Conservation (phyloP, 2,888 invertebrate genomes). For the Stenichneumon culpator region DNA sequence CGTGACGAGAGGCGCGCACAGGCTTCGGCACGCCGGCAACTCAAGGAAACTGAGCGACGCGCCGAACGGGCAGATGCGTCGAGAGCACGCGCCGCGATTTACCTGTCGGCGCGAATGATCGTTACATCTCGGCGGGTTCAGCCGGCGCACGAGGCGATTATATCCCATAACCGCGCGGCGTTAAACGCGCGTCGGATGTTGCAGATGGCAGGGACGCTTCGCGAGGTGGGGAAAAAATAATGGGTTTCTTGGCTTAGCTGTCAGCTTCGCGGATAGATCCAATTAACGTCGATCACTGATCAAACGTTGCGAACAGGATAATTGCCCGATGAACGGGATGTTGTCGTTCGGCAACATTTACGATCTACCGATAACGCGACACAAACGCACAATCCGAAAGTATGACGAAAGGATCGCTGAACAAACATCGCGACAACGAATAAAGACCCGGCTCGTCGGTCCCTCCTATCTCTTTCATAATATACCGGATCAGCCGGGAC, state of each 20-base stretch:
- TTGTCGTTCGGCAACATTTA: background rate
- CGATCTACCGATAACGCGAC: background rate
- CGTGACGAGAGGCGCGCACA: slow-evolving; percentile 53
- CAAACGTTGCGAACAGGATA: background rate
- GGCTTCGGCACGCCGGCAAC: slow-evolving; percentile 6
- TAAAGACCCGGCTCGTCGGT: slow-evolving; percentile 4
- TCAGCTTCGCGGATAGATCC: background rate
- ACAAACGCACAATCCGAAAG: background rate
- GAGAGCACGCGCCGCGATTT: slow-evolving; percentile 29
- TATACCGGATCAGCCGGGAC: slow-evolving; percentile 49
- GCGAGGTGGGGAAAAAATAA: slow-evolving; percentile 16
- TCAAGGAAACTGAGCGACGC: slow-evolving; percentile 38
- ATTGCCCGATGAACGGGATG: background rate
- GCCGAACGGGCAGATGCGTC: slow-evolving; percentile 15
- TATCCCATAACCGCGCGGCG: slow-evolving; percentile 34
- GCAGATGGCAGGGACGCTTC: background rate
- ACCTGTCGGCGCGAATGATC: slow-evolving; percentile 50
- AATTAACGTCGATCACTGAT: slow-evolving; percentile 10
- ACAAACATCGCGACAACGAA: slow-evolving; percentile 6
- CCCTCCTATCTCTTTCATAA: slow-evolving; percentile 34
- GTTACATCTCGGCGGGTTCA: slow-evolving; percentile 45
- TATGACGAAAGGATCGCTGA: background rate
- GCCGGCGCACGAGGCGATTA: slow-evolving; percentile 34
- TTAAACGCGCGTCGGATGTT: slow-evolving; percentile 40
- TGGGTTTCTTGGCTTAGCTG: background rate